Evolutionary conservation across 1,140 invertebrate species (phyloP), one percentile per base, ranked within the genome.

Genomic region (Brachionus rotundiformis): DNA sequence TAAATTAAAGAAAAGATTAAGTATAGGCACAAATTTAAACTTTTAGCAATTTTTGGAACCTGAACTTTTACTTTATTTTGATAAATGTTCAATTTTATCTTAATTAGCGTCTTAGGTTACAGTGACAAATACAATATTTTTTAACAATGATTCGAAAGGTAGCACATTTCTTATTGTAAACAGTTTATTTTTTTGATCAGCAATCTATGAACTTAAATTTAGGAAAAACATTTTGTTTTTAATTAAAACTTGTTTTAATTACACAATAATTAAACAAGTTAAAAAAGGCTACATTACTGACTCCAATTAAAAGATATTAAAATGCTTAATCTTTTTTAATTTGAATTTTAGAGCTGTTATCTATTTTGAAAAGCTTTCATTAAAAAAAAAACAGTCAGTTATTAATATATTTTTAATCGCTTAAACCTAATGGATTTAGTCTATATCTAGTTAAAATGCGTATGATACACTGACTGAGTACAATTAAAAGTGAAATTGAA

Each of bases 331-430:
- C 47, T 54, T 54, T 54, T 54, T 54, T 54, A 54, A 54, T 54
- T 54, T 54, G 47, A 16, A 54, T 54, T n/a, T 54, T 19, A 54
- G 16, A 54, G 16, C 47, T 54, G 47, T 54, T 54, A 54, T 54
- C 47, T 54, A 54, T 54, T 54, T 7, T 19, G n/a, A 54, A 54
- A 54, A 54, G 47, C 47, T 54, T 54, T 54, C 47, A 54, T 54
- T 54, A 54, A 54, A 25, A 54, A n/a, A n/a, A 54, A 54, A 54
- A 19, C 8, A 54, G 47, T 54, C 47, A 54, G 47, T 54, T 54
- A 54, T 54, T 54, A 49, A 49, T 49, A 54, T 54, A 54, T 54
- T 54, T 54, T 54, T 54, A 54, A 54, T 54, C 47, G 47, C 47
- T 54, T 54, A 54, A 54, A 8, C 19, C n/a, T 19, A 54, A 54